Evolutionary conservation across 92 coral and sea anemone genomes (phyloP).

Genomic region (Bergia puertoricense): DNA sequence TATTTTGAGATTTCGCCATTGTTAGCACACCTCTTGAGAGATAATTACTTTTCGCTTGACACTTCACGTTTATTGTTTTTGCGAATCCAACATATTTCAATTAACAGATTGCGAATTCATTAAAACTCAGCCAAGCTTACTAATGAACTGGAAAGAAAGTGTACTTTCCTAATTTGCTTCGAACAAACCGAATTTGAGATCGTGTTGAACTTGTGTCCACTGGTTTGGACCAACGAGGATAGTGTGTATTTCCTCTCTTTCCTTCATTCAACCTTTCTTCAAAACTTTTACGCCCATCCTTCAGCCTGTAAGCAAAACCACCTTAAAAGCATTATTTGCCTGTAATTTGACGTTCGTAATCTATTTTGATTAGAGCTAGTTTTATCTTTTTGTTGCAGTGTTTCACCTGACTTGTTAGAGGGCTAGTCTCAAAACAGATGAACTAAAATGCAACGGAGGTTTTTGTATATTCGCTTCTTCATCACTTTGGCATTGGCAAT

Average conservation of each 20-base stretch:
- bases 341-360: not conserved
- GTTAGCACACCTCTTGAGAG: not conserved
- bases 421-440: not conserved
- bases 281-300: too few species aligned
- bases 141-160: not conserved
- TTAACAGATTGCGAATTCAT: not conserved
- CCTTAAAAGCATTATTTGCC: not conserved
- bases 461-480: not conserved
- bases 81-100: not conserved
- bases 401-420: not conserved
- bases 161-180: not conserved
- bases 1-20: not conserved
- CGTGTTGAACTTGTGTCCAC: not conserved
- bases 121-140: not conserved
- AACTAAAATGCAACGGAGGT: not conserved
- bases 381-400: not conserved
- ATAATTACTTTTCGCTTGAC: slow-evolving; percentile 1
- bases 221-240: not conserved
- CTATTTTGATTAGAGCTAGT: not conserved
- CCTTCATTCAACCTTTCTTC: not conserved
- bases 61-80: not conserved
- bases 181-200: not conserved
- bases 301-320: not conserved
- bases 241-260: not conserved
- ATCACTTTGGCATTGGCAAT: not conserved